Evolutionary conservation across 2,113 vertebrate genomes (phyloP), one percentile per base, ranked within the genome.

Genomic region (Stigmatopora nigra): DNA sequence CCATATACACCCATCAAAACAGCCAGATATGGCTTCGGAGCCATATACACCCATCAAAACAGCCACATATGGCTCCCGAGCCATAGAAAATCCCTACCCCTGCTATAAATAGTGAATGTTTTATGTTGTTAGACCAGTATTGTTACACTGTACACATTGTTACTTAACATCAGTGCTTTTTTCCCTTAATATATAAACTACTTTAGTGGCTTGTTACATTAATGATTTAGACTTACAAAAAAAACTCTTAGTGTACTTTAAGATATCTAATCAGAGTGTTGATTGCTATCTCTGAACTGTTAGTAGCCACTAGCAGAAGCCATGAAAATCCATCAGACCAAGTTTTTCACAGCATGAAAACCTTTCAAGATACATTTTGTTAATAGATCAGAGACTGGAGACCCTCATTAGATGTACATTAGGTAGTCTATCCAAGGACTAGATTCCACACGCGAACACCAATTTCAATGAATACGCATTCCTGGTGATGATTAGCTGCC

Each of bases 341-440:
- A 72, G 55, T 67, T 60, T 61, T 70, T 71, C 45, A 15, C 62
- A 62, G 64, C 61, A 60, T 67, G 70, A 56, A 75, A 84, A 72
- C 52, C 41, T 74, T 64, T 65, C 25, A 31, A 31, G 53, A 25
- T 16, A 17, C 49, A 72, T 69, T 81, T 7, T 77, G 64, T 72
- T 66, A 61, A 71, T 67, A 55, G 53, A 62, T 68, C 65, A 75
- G 14, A 22, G 65, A 70, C 41, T 60, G 7, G 47, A 63, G 71
- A 69, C 68, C 75, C 36, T 69, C 76, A 77, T 78, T 82, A 78
- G 68, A 63, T 77, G 59, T 9, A 65, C 64, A 72, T 74, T 67
- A 70, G 15, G 25, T 64, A 69, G 31, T 71, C 48, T 45, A 59
- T 36, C 22, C 63, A 61, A 22, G 25, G 60, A 55, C 35, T 36